Evolutionary conservation across 2,888 invertebrate genomes (phyloP), one percentile per base, ranked within the genome.

Genomic region (Octonoba sinensis): DNA sequence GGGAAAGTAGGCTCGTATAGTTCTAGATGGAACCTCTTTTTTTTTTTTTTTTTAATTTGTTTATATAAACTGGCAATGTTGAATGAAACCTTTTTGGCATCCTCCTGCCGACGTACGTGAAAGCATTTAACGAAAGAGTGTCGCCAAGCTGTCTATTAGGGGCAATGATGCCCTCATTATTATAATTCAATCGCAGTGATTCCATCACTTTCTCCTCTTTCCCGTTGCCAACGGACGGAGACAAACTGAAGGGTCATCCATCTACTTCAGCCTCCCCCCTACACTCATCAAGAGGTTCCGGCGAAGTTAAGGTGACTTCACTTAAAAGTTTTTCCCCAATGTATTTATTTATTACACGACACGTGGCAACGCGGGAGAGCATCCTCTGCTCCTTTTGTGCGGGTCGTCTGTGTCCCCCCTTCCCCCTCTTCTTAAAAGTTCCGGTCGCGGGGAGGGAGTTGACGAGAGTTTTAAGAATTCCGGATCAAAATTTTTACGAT

Each of bases 221-320:
- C 70, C 70, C 46, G 79, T 73, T 81, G 79, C 73, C 73, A 81
- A 67, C 79, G 69, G 73, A 81, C 67, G 73, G 66, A 69, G 77
- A 77, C 77, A 77, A 77, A 74, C 56, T 81, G 79, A 81, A 81
- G 79, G 79, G 79, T 81, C 79, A 81, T 81, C 79, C 79, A 81
- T 81, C 79, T 81, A 81, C 79, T 81, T 81, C 79, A 81, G 69
- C 66, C 67, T 36, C 65, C 24, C 62, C 56, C 67, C 79, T 62
- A 60, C 59, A 8, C 20, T 60, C 36, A 44, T 22, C 44, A 27
- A 47, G 65, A 24, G 65, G 79, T 81, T 81, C 79, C 79, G 73
- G 73, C 66, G 64, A 62, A 70, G 66, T 67, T 79, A 79, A 81
- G 79, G 79, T 79, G 78, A 79, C 72, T 79, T 65, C 60, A 54